phyloP scores from a whole-genome alignment of 2,797 vertebrate genomes.

The Smutsia temminckii region DNA sequence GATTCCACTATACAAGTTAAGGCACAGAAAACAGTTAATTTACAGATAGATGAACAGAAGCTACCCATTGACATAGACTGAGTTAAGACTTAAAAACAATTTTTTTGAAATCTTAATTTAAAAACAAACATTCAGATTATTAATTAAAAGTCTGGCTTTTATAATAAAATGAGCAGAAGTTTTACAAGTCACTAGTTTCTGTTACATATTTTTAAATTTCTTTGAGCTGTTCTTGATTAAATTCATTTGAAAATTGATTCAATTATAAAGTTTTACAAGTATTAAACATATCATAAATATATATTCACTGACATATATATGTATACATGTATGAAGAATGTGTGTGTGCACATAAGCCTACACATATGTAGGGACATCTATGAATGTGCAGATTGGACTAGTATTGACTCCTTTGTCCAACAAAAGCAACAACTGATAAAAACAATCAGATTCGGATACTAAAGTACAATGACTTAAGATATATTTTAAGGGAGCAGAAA shows the following conservation, averaged over 20 bases:
- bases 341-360: background rate
- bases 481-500: background rate
- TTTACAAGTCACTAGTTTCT: constrained; percentile 1
- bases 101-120: background rate
- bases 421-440: constrained; percentile 8
- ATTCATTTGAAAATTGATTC: background rate
- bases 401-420: background rate
- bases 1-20: background rate
- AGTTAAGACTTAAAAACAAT: background rate
- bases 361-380: background rate
- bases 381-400: background rate
- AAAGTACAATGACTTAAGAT: background rate
- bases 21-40: constrained; percentile 16
- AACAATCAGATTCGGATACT: background rate
- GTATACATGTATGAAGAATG: background rate
- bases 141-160: background rate
- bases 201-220: background rate
- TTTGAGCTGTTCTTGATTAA: constrained; percentile 5
- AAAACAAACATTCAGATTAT: constrained; percentile 17
- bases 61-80: background rate
- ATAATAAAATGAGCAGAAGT: background rate
- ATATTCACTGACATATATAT: background rate
- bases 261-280: background rate
- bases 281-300: background rate
- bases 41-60: constrained; percentile 22